phyloP scores from a whole-genome alignment of 2,888 invertebrate species.

The Agriopis marginaria region DNA sequence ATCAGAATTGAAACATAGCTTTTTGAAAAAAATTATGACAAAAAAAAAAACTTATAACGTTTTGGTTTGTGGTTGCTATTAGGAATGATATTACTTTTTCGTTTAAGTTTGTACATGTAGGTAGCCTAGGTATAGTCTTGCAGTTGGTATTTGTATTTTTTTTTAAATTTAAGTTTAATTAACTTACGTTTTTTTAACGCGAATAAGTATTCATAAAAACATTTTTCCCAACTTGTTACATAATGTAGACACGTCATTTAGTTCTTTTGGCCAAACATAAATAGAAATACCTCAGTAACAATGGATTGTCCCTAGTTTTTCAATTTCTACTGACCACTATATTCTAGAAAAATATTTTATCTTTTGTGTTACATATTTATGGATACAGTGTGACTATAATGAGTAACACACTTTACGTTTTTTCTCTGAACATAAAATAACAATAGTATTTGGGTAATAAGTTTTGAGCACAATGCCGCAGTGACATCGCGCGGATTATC shows the following conservation, averaged over 20 bases:
- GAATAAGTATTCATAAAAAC: background rate
- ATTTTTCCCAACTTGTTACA: background rate
- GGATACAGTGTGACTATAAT: background rate
- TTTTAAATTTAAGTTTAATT: too few relatives aligned
- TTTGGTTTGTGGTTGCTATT: too few relatives aligned
- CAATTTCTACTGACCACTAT: background rate
- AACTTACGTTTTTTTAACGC: too few relatives aligned
- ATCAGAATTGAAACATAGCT: too few relatives aligned
- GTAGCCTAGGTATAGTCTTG: too few relatives aligned
- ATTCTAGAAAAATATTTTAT: background rate
- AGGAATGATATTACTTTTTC: too few relatives aligned
- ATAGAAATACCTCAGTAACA: background rate
- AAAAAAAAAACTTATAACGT: too few relatives aligned
- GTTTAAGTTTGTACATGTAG: too few relatives aligned
- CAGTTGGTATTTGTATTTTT: too few relatives aligned
- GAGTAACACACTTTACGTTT: background rate
- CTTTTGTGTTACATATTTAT: background rate
- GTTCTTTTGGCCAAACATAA: background rate
- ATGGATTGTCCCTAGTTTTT: background rate
- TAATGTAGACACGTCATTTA: background rate
- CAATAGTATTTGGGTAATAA: conserved; percentile 17
- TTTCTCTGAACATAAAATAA: conserved; percentile 1
- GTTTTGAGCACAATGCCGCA: conserved; percentile 15
- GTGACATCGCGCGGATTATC: conserved; percentile 9
- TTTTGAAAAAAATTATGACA: too few relatives aligned